These are phyloP conservation scores for Paramormyrops hopkinsi DNA, from an alignment of 2,797 vertebrate species.

Conservation along the genomic window DNA sequence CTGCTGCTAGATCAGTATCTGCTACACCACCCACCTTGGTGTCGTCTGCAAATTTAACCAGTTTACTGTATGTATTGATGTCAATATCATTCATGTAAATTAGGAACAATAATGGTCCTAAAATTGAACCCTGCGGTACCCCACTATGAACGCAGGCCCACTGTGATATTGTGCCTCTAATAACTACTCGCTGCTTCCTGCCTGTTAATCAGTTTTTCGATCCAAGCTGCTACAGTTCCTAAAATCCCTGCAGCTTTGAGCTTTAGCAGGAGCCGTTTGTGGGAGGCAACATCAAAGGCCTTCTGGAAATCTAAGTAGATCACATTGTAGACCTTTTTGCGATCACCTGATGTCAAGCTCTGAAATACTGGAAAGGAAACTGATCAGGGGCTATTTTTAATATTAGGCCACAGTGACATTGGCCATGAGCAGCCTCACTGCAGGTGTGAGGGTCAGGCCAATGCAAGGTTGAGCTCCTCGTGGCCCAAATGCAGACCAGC, in stretches of 20 bases:
- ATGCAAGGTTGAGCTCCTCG: background rate
- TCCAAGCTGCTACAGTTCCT: background rate
- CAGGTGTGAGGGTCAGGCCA: constrained; percentile 40
- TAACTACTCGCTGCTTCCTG: background rate
- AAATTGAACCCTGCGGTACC: background rate
- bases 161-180: background rate
- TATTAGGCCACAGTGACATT: background rate
- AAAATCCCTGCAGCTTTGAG: background rate
- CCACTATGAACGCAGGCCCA: background rate
- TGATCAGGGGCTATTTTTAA: background rate
- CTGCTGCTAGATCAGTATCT: too few species aligned
- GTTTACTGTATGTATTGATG: background rate
- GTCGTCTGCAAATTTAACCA: background rate
- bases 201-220: background rate
- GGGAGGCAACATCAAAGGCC: background rate
- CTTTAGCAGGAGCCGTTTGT: background rate
- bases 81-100: background rate
- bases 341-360: background rate
- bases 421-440: background rate
- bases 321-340: background rate
- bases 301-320: background rate
- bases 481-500: background rate
- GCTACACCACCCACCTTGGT: too few species aligned
- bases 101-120: background rate
- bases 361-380: background rate